Evolutionary conservation across 2,113 vertebrate species (phyloP), one percentile per base, ranked within the genome.

Genomic region (Eurystomus gularis): DNA sequence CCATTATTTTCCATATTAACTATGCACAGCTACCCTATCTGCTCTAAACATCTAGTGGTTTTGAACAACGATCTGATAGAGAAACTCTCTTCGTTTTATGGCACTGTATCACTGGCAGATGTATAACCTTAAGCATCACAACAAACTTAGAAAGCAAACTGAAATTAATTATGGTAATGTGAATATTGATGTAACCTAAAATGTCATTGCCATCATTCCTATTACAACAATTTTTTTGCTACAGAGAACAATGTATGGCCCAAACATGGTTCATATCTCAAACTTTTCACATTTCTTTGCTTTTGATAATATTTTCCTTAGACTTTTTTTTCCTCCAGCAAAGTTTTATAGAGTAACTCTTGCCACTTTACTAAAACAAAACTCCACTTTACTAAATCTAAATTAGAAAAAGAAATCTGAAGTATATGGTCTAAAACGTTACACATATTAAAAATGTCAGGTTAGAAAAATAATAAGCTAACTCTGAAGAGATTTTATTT

Each of bases 401-500:
- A 78, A 77, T 61, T 54, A 88, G 60, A 77, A 86, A 92, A 95
- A 92, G 20, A 75, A 86, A 88, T 26, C 46, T 81, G 29, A 96
- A 77, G 2, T 80, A 44, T 66, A 79, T 44, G 9, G 79, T 68
- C 71, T 76, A 64, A 93, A 95, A 81, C 2, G 2, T 28, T 58
- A n/a, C 39, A 51, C 11, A 48, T 37, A 52, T n/a, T 46, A 65
- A 93, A 92, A 69, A 35, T 11, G 21, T 46, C 60, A 92, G 33
- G 58, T 51, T 75, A 81, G n/a, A 88, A 88, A 96, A 95, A 86
- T 37, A 90, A 78, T 75, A 94, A 61, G 14, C 23, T 81, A 92
- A 57, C 12, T 10, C 39, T 54, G 17, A 93, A 88, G 58, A 92
- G n/a, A 92, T 78, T 92, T 90, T 62, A 68, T 93, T 94, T 93